Evolutionary conservation across 2,113 vertebrate species (phyloP).

Genomic region (Otis tarda): DNA sequence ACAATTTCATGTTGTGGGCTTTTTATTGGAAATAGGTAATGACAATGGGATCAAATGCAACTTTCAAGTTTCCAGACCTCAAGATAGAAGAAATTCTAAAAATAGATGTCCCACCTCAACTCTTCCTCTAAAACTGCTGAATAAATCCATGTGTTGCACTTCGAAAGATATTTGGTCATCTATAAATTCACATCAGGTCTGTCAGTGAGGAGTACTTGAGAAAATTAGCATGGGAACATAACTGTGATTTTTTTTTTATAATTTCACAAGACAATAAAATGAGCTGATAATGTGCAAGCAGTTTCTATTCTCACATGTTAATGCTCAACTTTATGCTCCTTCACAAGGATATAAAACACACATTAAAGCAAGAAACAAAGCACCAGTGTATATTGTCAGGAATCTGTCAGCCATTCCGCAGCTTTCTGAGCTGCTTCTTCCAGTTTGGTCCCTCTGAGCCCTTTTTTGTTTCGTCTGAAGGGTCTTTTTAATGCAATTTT

Average conservation of each 20-base stretch:
- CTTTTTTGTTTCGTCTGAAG: constrained; percentile 29
- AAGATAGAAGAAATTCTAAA: neutral
- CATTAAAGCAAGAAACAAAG: constrained; percentile 40
- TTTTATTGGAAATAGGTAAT: neutral
- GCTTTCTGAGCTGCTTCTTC: constrained; percentile 8
- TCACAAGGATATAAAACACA: neutral
- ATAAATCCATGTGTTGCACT: neutral
- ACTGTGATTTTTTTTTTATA: neutral
- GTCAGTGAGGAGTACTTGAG: neutral
- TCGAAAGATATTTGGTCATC: neutral
- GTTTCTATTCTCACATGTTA: neutral
- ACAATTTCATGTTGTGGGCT: neutral
- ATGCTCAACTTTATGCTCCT: constrained; percentile 17
- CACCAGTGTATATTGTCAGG: neutral
- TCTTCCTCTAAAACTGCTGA: neutral
- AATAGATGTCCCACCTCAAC: neutral
- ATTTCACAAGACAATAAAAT: constrained; percentile 14
- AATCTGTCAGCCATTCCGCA: constrained; percentile 10
- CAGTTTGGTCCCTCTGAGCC: neutral
- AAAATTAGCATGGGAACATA: neutral
- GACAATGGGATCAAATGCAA: neutral
- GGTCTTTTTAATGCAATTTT: constrained; percentile 58
- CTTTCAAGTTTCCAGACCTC: neutral
- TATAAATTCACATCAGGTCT: neutral
- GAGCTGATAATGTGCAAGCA: neutral